Base-by-base conservation (phyloP, 2,797 vertebrate species). In the Melanotaenia pygmaea region DNA sequence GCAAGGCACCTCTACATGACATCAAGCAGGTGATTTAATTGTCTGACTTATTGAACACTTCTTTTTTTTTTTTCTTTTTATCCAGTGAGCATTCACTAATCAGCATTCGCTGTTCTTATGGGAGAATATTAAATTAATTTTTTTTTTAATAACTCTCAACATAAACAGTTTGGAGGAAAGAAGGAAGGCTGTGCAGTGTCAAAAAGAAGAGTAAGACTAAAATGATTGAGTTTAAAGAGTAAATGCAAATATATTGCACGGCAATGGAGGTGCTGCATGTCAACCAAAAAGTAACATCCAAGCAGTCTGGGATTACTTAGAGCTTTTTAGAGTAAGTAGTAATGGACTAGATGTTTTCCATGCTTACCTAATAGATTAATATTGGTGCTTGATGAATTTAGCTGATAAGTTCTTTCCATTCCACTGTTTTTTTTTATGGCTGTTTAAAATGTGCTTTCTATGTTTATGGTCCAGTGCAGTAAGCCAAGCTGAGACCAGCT, bases 381-480 rank as follows among this genome's bases (percentile, higher is more conserved):
- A 78, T 63, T 50, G 47, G 16, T 20, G n/a, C 20, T 62, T 43
- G 22, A 10, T 54, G 38, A 58, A 50, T 35, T 57, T 69, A 38
- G 11, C 47, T 37, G 16, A 62, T 30, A 32, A 64, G 62, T 20
- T 67, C 13, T 53, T 62, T 37, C 43, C 2, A 54, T 47, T 62
- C 2, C 16, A 37, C 18, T 35, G n/a, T 37, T 45, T 34, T 30
- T 28, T 30, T 30, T 62, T 53, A 51, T 56, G 28, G 45, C 7
- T 47, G 45, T 10, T 47, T 2, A 45, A 20, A 38, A 45, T 38
- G 2, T 35, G 37, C 30, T 73, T 28, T 6, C 34, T 8, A 4
- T 67, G 54, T 74, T 74, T 71, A 37, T 72, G 10, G 63, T 59
- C 54, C 22, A 69, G 72, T 32, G 66, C 70, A 68, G 72, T 60